Percentiles rank a stretch among this genome's conserved stretches.
Conservation (phyloP, 2,888 invertebrate genomes). For the Nemotelus nigrinus region DNA sequence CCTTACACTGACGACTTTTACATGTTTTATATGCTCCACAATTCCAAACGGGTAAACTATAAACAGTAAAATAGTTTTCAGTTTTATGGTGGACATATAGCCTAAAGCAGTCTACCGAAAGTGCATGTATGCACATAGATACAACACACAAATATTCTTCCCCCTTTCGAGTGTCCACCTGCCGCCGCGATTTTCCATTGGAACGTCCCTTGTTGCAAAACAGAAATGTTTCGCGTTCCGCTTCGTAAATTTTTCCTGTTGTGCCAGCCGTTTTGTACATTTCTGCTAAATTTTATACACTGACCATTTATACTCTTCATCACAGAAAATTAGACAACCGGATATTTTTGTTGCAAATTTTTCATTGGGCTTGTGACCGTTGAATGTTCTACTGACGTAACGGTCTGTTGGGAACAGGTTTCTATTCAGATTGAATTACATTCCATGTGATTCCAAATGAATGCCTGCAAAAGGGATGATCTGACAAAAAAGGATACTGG, state of each 20-base stretch:
- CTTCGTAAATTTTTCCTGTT: slow-evolving; percentile 44
- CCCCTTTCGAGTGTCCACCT: background rate
- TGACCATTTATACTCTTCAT: slow-evolving; percentile 38
- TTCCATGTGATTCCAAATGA: no score
- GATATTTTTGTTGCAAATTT: slow-evolving; percentile 6
- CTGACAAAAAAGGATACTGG: no score
- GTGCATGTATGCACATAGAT: background rate
- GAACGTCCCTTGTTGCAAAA: slow-evolving; percentile 2
- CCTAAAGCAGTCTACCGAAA: background rate
- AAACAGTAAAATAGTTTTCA: slow-evolving; percentile 27
- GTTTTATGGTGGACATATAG: background rate
- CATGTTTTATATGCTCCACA: slow-evolving; percentile 24
- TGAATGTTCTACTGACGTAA: no score
- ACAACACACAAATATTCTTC: background rate
- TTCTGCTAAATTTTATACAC: slow-evolving; percentile 17
- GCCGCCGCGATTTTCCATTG: background rate
- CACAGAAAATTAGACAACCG: slow-evolving; percentile 39
- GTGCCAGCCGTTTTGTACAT: slow-evolving; percentile 27
- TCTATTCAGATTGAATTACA: no score
- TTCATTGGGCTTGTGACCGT: no score
- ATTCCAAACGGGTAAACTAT: slow-evolving; percentile 26
- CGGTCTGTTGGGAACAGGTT: no score
- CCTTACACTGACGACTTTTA: slow-evolving; percentile 1
- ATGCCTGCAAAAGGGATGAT: no score
- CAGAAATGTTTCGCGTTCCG: slow-evolving; percentile 34